Base-by-base conservation (phyloP, 2,888 invertebrate genomes). In the Patella ulyssiponensis region DNA sequence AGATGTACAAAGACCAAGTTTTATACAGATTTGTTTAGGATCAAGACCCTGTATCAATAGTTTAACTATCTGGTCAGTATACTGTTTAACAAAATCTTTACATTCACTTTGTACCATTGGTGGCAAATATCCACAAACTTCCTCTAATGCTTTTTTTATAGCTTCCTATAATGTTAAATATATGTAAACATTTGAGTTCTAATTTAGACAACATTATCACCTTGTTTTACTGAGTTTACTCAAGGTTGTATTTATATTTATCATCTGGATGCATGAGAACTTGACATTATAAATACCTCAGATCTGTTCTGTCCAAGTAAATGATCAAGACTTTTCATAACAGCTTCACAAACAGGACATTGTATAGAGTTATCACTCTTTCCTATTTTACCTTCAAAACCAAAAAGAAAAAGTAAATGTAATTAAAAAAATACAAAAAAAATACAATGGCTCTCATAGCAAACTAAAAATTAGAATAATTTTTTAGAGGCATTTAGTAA, bases 51-150 rank as follows among this genome's bases (percentile, higher is more conserved):
- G 69, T 33, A 75, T n/a, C 33, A 80, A 72, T 7, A 91, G 79
- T 4, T 85, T 76, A 1, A 92, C 79, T 17, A 92, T 82, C 12
- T 83, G 77, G 1, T 82, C 79, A 17, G 83, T 87, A 79, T 91
- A 92, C 78, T 87, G 73, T 7, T 88, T 80, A 17, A 92, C 86
- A 91, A 97, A 96, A 73, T 93, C 91, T 82, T 94, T 93, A 90
- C 97, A 97, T 75, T 95, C 93, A 0, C 91, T 85, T 1, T 92
- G 91, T 14, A 96, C 91, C 0, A 94, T 94, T 82, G 93, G 93
- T 0, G 97, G 97, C 92, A 97, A 73, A 73, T 88, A 27, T 91
- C 81, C 92, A 92, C 97, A 98, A 1, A 96, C 93, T 72, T 92
- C 92, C 85, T 94, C 94, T 0, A 97, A 93, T 0, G 94, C 92